Base-by-base conservation (phyloP, 2,888 invertebrate genomes). In the Drosophila histrio region DNA sequence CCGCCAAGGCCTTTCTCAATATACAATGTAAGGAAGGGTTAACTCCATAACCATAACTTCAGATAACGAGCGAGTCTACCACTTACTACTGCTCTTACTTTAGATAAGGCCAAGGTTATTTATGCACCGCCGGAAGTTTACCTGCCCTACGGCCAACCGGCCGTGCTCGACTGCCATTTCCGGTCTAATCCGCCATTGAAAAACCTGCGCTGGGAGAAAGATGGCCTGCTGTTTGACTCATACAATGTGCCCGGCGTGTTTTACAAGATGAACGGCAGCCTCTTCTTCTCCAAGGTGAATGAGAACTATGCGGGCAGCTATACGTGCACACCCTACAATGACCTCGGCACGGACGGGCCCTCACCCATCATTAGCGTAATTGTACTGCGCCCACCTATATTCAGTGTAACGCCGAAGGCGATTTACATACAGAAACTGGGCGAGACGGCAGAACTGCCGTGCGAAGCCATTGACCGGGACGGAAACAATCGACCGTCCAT, bases 31-130 rank as follows among this genome's bases (percentile, higher is more conserved):
- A 95, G 96, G 13, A 13, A 41, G 13, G 19, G 9, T 9, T 17
- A 15, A 4, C 21, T 2, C 39, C 21, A 39, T 7, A 4, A 3
- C 41, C 13, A 24, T 41, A 24, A 22, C n/a, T 8, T 19, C 8
- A 19, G 19, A 21, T 32, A 47, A 47, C 8, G 6, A 44, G 2
- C 28, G n/a, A n/a, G n/a, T n/a, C n/a, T n/a, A n/a, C n/a, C n/a
- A n/a, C n/a, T n/a, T n/a, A n/a, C n/a, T n/a, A n/a, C n/a, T n/a
- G n/a, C 19, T 43, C 13, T 17, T 28, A n/a, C 7, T 92, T 9
- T 92, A 98, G 98, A 97, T 92, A 96, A 96, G 91, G 98, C 98
- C 17, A 96, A 97, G 92, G 97, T 98, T 43, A 95, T 97, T 79
- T 96, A 95, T 91, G 95, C 97, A 54, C 97, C 97, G 17, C 94